phyloP scores from a whole-genome alignment of 2,797 vertebrate genomes.

The Chelmon rostratus region DNA sequence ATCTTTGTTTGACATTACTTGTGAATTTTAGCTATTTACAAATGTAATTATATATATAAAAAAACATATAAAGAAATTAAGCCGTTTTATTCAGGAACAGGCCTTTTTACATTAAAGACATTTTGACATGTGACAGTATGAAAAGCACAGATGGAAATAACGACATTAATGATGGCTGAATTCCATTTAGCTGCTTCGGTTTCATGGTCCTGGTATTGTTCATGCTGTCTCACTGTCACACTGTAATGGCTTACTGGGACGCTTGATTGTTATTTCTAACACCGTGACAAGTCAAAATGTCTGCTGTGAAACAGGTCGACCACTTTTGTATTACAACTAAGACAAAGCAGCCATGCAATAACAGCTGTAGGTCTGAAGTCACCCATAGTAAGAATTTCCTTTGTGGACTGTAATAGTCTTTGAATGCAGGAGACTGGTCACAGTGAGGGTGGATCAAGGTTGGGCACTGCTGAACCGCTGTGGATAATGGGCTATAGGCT shows the following conservation, averaged over 20 bases:
- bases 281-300: background rate
- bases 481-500: constrained; percentile 15
- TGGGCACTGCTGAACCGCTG: background rate
- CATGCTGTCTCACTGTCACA: background rate
- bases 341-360: background rate
- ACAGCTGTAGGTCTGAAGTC: background rate
- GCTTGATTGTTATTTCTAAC: background rate
- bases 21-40: background rate
- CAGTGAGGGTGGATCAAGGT: background rate
- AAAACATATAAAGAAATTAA: no score
- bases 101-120: background rate
- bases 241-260: background rate
- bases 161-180: background rate
- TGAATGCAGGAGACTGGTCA: background rate
- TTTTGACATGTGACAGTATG: background rate
- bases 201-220: background rate
- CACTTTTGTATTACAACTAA: background rate
- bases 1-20: constrained; percentile 8
- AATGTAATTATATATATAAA: background rate
- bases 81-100: constrained; percentile 7
- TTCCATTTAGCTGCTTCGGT: background rate
- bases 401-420: background rate
- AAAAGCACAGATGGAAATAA: background rate
- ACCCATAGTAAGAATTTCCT: background rate
- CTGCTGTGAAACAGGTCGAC: background rate